phyloP scores from a whole-genome alignment of 1,140 invertebrate species.

The Oryzaephilus surinamensis region DNA sequence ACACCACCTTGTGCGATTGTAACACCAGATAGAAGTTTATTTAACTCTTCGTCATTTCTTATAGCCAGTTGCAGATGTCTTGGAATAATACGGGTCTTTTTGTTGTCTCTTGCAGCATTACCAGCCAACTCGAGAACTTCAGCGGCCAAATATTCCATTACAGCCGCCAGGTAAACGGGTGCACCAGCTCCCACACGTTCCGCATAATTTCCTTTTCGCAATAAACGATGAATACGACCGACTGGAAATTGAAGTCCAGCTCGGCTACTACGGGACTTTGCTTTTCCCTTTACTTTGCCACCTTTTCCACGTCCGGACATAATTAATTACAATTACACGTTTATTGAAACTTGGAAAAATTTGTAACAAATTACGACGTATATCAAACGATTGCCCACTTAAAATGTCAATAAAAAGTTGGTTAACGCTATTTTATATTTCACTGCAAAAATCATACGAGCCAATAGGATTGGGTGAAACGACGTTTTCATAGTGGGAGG shows the following conservation, averaged over 20 bases:
- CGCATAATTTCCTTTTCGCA: constrained; percentile 62
- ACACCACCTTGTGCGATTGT: constrained; percentile 80
- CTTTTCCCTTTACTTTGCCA: constrained; percentile 45
- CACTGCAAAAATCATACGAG: too few species aligned
- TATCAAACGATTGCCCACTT: too few species aligned
- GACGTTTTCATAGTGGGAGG: too few species aligned
- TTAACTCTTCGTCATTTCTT: constrained; percentile 77
- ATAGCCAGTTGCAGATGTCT: constrained; percentile 75
- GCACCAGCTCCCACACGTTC: constrained; percentile 58
- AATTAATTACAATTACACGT: too few species aligned
- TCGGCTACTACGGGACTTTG: constrained; percentile 27
- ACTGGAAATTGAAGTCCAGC: constrained; percentile 64
- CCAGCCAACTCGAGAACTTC: constrained; percentile 69
- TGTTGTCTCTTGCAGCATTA: constrained; percentile 60
- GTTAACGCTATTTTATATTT: too few species aligned
- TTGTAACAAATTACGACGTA: too few species aligned
- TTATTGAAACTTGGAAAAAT: too few species aligned
- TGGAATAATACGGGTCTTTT: constrained; percentile 62
- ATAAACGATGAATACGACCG: constrained; percentile 55
- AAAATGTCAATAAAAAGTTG: too few species aligned
- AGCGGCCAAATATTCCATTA: constrained; percentile 52
- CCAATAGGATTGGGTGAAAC: too few species aligned
- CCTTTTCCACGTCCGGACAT: constrained; percentile 52
- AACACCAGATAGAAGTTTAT: constrained; percentile 64
- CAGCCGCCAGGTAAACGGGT: constrained; percentile 59